Conservation (phyloP, 2,888 invertebrate genomes). For the Ectemnius lituratus region DNA sequence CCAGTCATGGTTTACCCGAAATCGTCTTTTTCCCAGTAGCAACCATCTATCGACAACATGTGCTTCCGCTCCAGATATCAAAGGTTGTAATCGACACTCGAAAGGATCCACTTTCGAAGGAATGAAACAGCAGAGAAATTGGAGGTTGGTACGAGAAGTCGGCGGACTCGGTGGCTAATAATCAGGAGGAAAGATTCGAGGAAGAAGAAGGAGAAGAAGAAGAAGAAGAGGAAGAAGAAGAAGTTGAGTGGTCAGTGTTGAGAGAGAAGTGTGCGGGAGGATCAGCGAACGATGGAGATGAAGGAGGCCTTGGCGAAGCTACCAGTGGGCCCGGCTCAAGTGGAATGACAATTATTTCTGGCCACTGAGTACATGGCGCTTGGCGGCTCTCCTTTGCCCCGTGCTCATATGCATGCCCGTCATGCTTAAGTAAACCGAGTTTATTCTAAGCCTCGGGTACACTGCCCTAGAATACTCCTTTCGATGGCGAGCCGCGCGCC, state of each 20-base stretch:
- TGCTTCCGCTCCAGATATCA: too few relatives aligned
- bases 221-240: conserved; percentile 13
- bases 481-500: conserved; percentile 55
- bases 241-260: not conserved
- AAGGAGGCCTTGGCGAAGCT: conserved; percentile 45
- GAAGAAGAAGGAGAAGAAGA: conserved; percentile 14
- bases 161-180: not conserved
- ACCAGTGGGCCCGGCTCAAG: conserved; percentile 39
- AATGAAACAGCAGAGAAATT: too few relatives aligned
- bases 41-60: too few relatives aligned
- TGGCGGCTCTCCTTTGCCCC: conserved; percentile 72
- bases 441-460: conserved; percentile 69
- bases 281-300: conserved; percentile 1
- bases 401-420: conserved; percentile 73
- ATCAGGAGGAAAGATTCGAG: conserved; percentile 4
- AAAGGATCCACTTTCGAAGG: too few relatives aligned
- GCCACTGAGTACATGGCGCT: conserved; percentile 73
- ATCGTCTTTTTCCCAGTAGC: too few relatives aligned
- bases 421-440: conserved; percentile 73
- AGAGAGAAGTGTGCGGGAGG: conserved; percentile 7
- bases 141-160: not conserved
- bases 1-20: too few relatives aligned
- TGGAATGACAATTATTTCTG: conserved; percentile 74
- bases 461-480: conserved; percentile 71
- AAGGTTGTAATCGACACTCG: too few relatives aligned